These are phyloP conservation scores for Melanogrammus aeglefinus DNA, from an alignment of 2,797 vertebrate genomes.

Conservation along the genomic window DNA sequence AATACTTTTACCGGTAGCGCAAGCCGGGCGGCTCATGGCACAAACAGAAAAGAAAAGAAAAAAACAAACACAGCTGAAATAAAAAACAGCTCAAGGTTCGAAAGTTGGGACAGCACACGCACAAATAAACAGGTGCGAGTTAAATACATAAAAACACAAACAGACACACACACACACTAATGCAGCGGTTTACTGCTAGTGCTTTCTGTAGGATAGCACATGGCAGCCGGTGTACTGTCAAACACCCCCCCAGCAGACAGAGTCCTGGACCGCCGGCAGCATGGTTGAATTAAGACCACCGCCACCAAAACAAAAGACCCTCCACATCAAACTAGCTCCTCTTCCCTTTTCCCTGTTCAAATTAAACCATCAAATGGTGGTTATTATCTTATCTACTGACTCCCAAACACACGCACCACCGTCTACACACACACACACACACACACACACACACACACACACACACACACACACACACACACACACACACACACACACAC, in stretches of 20 bases:
- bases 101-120: constrained; percentile 21
- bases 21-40: constrained; percentile 18
- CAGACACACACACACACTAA: background rate
- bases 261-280: no score
- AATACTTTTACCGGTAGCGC: background rate
- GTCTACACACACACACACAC: constrained; percentile 16
- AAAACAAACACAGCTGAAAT: background rate
- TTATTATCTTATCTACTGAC: constrained; percentile 39
- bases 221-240: constrained; percentile 26
- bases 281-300: no score
- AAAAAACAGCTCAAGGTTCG: constrained; percentile 10
- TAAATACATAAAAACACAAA: constrained; percentile 10
- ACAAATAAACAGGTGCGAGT: constrained; percentile 27
- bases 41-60: constrained; percentile 25
- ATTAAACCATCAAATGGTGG: constrained; percentile 69
- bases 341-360: constrained; percentile 51
- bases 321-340: constrained; percentile 34
- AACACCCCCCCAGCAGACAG: background rate
- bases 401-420: constrained; percentile 34
- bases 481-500: constrained; percentile 17
- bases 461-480: no score
- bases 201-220: no score
- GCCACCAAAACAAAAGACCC: constrained; percentile 27
- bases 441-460: no score
- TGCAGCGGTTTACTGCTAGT: constrained; percentile 9